These are phyloP conservation scores for Pachyuromys duprasi DNA, from an alignment of 2,797 vertebrate species.

Conservation along the genomic window DNA sequence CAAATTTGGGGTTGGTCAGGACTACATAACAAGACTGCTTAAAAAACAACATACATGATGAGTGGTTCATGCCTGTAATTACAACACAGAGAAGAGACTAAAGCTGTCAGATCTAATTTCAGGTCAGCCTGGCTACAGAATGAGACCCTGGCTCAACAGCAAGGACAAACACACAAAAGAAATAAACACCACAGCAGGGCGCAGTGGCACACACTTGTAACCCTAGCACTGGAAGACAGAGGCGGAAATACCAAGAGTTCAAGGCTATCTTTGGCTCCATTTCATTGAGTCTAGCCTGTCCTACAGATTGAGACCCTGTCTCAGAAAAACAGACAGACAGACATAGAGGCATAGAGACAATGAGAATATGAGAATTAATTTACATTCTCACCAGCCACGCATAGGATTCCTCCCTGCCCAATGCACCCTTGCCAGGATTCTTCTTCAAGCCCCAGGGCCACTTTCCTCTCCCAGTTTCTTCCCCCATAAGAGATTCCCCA, in stretches of 20 bases:
- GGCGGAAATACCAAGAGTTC: background rate
- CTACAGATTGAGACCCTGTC: background rate
- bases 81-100: background rate
- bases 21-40: background rate
- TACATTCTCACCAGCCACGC: background rate
- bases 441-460: background rate
- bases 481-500: no score
- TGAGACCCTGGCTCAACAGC: no score
- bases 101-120: background rate
- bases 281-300: background rate
- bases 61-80: background rate
- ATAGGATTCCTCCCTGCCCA: background rate
- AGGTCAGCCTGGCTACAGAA: background rate
- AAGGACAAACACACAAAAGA: background rate
- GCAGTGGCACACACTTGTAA: background rate
- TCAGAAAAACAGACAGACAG: background rate
- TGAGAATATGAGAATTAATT: background rate
- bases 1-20: background rate
- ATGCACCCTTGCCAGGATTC: background rate
- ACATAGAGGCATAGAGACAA: no score
- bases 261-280: background rate
- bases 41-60: background rate
- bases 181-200: background rate
- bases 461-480: background rate
- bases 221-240: background rate